phyloP scores from a whole-genome alignment of 1,140 invertebrate species.

The Zaprionus ornatus region DNA sequence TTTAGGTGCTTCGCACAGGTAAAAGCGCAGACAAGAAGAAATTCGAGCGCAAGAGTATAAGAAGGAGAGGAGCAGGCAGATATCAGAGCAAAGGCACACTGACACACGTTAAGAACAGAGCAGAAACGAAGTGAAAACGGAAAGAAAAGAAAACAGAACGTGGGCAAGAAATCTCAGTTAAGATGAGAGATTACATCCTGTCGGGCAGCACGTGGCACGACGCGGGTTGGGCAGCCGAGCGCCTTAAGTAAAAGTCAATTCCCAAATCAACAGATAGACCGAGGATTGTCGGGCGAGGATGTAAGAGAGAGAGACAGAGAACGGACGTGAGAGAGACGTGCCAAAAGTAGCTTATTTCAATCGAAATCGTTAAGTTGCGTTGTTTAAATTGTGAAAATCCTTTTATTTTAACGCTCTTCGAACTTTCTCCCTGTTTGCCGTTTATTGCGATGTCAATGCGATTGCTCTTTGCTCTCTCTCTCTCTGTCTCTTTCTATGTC shows the following conservation, averaged over 20 bases:
- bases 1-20: constrained; percentile 39
- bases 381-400: constrained; percentile 77
- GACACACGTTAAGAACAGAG: constrained; percentile 4
- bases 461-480: constrained; percentile 27
- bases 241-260: constrained; percentile 73
- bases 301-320: neutral
- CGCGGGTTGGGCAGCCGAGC: constrained; percentile 4
- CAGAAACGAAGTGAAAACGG: constrained; percentile 6
- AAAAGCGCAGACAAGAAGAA: constrained; percentile 17
- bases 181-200: constrained; percentile 77
- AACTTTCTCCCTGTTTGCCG: constrained; percentile 32
- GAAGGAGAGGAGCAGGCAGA: neutral
- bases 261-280: constrained; percentile 63
- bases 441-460: constrained; percentile 36
- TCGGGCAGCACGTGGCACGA: constrained; percentile 19
- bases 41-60: neutral
- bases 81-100: too few species aligned
- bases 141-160: constrained; percentile 14
- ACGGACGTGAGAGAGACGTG: constrained; percentile 15
- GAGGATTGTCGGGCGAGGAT: neutral
- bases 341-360: constrained; percentile 77
- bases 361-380: constrained; percentile 58
- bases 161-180: constrained; percentile 61
- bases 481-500: neutral
- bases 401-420: constrained; percentile 66